A percentile compares a stretch with the other conserved stretches of the same genome.
Conservation (phyloP, 2,113 vertebrate species). For the Pica pica region DNA sequence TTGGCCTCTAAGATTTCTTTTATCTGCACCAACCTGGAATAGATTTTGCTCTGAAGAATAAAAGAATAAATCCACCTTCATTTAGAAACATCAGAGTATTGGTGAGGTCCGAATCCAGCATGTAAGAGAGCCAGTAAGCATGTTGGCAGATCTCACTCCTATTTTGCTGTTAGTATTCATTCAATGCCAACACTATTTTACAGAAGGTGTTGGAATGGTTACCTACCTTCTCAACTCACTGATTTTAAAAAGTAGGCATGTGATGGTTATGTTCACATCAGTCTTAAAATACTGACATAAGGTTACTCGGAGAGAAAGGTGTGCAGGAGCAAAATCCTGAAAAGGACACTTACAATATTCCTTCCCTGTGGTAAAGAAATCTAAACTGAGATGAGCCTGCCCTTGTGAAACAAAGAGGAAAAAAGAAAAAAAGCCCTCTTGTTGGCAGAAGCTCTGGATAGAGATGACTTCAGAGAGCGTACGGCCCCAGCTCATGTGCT, state of each 20-base stretch:
- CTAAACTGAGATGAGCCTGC: neutral
- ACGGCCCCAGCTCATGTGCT: neutral
- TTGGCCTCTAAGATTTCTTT: neutral
- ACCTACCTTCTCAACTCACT: neutral
- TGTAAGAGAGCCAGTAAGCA: neutral
- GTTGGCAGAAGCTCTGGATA: neutral
- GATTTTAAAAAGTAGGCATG: neutral
- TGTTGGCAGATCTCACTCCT: neutral
- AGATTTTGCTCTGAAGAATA: neutral
- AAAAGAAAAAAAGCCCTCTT: neutral
- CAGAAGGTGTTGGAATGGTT: neutral
- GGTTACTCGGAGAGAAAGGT: neutral
- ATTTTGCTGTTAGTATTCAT: neutral
- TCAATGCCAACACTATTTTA: neutral
- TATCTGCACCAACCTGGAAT: neutral
- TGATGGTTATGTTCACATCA: neutral
- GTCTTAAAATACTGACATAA: neutral
- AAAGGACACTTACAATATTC: neutral
- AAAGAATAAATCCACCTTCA: neutral
- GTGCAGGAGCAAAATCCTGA: neutral
- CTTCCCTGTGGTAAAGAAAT: neutral
- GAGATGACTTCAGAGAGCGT: neutral
- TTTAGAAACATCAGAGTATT: neutral
- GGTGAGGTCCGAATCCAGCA: neutral
- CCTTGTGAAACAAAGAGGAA: neutral